Base-by-base conservation (phyloP, 2,113 vertebrate species). In the Cynoglossus semilaevis region DNA sequence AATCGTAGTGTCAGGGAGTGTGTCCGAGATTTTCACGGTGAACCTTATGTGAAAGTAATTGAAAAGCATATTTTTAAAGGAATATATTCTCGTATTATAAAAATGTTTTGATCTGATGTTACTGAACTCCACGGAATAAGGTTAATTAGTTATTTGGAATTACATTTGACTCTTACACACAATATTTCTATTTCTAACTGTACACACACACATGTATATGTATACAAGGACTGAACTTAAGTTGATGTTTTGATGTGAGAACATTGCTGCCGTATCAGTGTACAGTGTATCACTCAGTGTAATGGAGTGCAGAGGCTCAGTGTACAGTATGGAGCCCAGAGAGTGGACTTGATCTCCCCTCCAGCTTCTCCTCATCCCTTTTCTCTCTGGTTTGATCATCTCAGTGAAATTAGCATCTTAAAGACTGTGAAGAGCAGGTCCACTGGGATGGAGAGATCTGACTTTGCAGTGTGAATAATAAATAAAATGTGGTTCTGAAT, bases 131-230 rank as follows among this genome's bases (percentile, higher is more conserved):
- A 58, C 74, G 65, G 81, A 74, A 77, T 80, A 61, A 17, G 72
- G 72, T 72, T 87, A 86, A 85, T 88, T 86, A 81, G 63, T 70
- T 51, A 76, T 81, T 80, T 29, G 22, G 22, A 29, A 29, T 29
- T 29, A 29, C 22, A 29, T 29, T 29, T 29, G 3, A 2, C 22
- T 29, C 22, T 29, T 29, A n/a, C n/a, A n/a, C n/a, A n/a, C n/a
- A n/a, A n/a, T n/a, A n/a, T n/a, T n/a, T n/a, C n/a, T n/a, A n/a
- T n/a, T n/a, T n/a, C n/a, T n/a, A n/a, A n/a, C n/a, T n/a, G n/a
- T n/a, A n/a, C n/a, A n/a, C n/a, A n/a, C n/a, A n/a, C n/a, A n/a
- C n/a, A n/a, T n/a, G n/a, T n/a, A n/a, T n/a, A n/a, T n/a, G n/a
- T n/a, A n/a, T n/a, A n/a, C 22, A 29, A 29, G 2, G 3, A 29